A percentile compares a stretch with the other conserved stretches of the same genome.
Evolutionary conservation across 2,888 invertebrate genomes (phyloP).

Genomic region (Mylabris sibirica): DNA sequence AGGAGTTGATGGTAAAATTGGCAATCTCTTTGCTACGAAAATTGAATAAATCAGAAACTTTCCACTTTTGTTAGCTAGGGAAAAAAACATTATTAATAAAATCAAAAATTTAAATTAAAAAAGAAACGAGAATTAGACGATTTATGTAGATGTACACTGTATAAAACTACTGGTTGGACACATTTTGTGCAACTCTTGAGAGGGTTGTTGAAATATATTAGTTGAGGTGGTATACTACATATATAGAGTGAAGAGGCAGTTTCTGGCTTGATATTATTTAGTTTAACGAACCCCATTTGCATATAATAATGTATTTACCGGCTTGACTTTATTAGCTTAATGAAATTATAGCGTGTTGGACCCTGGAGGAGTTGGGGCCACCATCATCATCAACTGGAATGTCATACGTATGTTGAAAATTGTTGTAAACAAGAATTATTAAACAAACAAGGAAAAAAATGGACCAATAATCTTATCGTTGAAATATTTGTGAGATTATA

Average conservation of each 20-base stretch:
- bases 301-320: conserved; percentile 59
- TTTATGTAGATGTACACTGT: not conserved
- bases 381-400: not conserved
- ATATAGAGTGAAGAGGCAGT: conserved; percentile 11
- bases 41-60: conserved; percentile 41
- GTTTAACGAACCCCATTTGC: conserved; percentile 56
- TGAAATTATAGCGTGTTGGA: conserved; percentile 55
- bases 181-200: not conserved
- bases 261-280: conserved; percentile 45
- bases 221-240: not conserved
- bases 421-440: not conserved
- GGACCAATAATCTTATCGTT: not conserved
- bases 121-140: not conserved
- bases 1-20: conserved; percentile 45
- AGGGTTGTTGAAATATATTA: not conserved
- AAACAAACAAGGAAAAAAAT: not conserved
- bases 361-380: conserved; percentile 38
- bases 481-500: not conserved
- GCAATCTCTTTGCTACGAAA: conserved; percentile 37
- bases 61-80: not conserved
- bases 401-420: not conserved
- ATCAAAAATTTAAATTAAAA: conserved; percentile 1
- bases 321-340: conserved; percentile 57
- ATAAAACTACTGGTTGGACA: not conserved
- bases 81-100: conserved; percentile 10